Conservation (phyloP, 1,140 invertebrate genomes). For the Drosophila bifasciata region DNA sequence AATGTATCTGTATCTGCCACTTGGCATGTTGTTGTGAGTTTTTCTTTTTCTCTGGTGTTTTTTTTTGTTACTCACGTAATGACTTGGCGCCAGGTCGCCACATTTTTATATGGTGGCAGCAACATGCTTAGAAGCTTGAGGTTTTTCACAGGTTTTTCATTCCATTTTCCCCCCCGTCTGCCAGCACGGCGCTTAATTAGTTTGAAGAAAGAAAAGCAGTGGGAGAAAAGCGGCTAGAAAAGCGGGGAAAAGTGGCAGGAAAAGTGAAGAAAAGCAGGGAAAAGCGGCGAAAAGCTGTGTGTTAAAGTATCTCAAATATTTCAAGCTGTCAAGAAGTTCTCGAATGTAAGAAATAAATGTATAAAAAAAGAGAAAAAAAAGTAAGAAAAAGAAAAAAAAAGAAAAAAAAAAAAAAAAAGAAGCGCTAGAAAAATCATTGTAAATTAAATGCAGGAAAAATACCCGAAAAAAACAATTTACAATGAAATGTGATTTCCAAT, state of each 20-base stretch:
- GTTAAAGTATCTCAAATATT: constrained; percentile 61
- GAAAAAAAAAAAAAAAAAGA: background rate
- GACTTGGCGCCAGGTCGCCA: constrained; percentile 32
- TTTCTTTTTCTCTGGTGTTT: constrained; percentile 12
- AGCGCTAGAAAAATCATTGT: background rate
- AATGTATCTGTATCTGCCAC: constrained; percentile 23
- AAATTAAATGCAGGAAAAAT: background rate
- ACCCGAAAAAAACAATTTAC: background rate
- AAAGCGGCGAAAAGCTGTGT: constrained; percentile 1
- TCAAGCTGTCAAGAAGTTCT: constrained; percentile 53
- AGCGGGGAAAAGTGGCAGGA: constrained; percentile 23
- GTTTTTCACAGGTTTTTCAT: constrained; percentile 24
- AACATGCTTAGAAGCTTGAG: constrained; percentile 40
- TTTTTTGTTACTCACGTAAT: constrained; percentile 18
- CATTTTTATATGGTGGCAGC: constrained; percentile 11
- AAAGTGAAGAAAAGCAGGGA: constrained; percentile 6
- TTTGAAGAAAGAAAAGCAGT: constrained; percentile 22
- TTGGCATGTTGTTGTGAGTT: constrained; percentile 63
- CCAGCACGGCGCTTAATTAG: constrained; percentile 50
- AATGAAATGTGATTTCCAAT: constrained; percentile 2
- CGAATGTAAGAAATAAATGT: too few species aligned
- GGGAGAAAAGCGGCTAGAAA: constrained; percentile 20
- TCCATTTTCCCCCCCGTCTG: constrained; percentile 12
- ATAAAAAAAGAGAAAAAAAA: too few species aligned
- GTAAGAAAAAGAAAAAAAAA: background rate